A percentile compares a stretch with the other conserved stretches of the same genome.
Conservation (phyloP, 2,888 invertebrate species). For the Drosophila yooni region DNA sequence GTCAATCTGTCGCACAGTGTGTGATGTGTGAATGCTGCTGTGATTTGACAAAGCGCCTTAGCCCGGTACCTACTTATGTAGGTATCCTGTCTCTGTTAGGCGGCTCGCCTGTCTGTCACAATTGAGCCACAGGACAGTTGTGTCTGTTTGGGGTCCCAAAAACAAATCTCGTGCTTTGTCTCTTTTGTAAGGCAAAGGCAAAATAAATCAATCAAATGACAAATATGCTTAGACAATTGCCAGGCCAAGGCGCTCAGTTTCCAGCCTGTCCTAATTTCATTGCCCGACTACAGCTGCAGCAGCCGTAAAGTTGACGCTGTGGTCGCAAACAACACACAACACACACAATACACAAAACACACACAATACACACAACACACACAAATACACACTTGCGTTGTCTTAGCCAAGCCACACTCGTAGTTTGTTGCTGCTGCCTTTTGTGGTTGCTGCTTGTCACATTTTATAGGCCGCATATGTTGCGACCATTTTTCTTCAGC, state of each 20-base stretch:
- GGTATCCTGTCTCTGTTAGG: slow-evolving; percentile 13
- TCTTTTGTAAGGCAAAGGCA: slow-evolving; percentile 62
- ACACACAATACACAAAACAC: background rate
- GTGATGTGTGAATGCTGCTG: slow-evolving; percentile 33
- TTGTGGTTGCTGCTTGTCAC: slow-evolving; percentile 67
- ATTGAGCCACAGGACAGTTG: slow-evolving; percentile 59
- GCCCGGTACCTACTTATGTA: slow-evolving; percentile 18
- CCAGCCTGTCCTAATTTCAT: slow-evolving; percentile 71
- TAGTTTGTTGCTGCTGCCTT: slow-evolving; percentile 32
- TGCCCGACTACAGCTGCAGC: slow-evolving; percentile 42
- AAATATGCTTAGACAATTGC: slow-evolving; percentile 81
- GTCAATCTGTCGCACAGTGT: slow-evolving; percentile 2
- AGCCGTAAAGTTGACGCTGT: slow-evolving; percentile 42
- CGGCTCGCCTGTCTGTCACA: slow-evolving; percentile 47
- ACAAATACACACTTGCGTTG: slow-evolving; percentile 47
- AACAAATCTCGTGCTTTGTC: slow-evolving; percentile 34
- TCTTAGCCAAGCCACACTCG: slow-evolving; percentile 57
- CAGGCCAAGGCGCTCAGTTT: slow-evolving; percentile 48
- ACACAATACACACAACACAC: background rate
- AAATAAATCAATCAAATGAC: slow-evolving; percentile 82
- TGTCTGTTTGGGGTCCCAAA: slow-evolving; percentile 13
- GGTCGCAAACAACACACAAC: slow-evolving; percentile 32
- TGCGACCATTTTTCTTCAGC: slow-evolving; percentile 60
- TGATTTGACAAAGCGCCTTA: slow-evolving; percentile 62
- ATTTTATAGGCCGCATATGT: slow-evolving; percentile 79